Evolutionary conservation across 2,888 invertebrate genomes (phyloP).

Genomic region (Watsonalla binaria): DNA sequence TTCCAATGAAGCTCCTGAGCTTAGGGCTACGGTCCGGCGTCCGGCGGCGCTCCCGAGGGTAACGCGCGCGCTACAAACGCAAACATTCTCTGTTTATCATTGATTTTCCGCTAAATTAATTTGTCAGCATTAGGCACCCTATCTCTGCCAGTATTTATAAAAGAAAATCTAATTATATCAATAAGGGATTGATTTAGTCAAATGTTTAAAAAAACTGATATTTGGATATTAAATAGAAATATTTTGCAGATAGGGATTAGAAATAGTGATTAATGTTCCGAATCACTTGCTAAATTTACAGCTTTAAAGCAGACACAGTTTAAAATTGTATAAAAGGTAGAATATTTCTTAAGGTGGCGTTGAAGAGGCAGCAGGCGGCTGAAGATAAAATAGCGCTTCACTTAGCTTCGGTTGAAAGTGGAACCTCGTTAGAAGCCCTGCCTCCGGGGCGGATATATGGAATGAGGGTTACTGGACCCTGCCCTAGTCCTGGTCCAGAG

Average conservation of each 20-base stretch:
- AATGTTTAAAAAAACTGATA: too few relatives aligned
- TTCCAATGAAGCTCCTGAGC: conserved; percentile 55
- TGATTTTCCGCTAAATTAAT: conserved; percentile 77
- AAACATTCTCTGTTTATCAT: conserved; percentile 68
- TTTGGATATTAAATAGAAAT: too few relatives aligned
- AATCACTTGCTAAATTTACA: too few relatives aligned
- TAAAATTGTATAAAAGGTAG: too few relatives aligned
- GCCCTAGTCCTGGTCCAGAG: conserved; percentile 71
- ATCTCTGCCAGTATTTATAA: background rate
- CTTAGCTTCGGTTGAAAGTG: conserved; percentile 84
- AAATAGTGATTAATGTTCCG: too few relatives aligned
- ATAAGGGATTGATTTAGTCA: background rate
- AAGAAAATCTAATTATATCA: background rate
- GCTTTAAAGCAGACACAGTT: too few relatives aligned
- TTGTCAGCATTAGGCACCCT: conserved; percentile 41
- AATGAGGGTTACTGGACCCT: conserved; percentile 89
- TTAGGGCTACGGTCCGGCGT: conserved; percentile 28
- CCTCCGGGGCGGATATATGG: conserved; percentile 96
- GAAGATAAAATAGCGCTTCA: conserved; percentile 97
- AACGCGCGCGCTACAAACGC: conserved; percentile 53
- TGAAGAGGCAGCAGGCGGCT: conserved; percentile 97
- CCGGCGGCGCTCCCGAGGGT: conserved; percentile 47
- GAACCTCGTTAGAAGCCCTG: conserved; percentile 80
- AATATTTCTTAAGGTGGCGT: conserved; percentile 84
- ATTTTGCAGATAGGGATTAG: too few relatives aligned